Base-by-base conservation (phyloP, 2,113 vertebrate species). In the Australoheros scitulus region DNA sequence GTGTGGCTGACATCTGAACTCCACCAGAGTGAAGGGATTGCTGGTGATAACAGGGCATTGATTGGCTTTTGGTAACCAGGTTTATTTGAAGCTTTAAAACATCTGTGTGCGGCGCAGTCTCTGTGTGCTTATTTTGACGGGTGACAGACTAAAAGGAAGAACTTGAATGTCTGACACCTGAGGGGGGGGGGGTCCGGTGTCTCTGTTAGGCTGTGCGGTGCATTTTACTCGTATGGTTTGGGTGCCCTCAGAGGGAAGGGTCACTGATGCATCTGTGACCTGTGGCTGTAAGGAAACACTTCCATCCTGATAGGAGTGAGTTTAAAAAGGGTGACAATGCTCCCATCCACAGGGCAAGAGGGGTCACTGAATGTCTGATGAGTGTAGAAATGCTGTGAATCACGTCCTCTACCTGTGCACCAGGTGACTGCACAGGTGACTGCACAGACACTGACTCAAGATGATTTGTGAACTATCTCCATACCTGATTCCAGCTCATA, bases 31-130 rank as follows among this genome's bases (percentile, higher is more conserved):
- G 32, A 58, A 34, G 57, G 82, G 68, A 68, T 77, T 85, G 76
- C 77, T 83, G 72, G 52, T 2, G 84, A 91, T 91, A 85, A 90
- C 77, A 41, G 1, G 11, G 14, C 85, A 85, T 79, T 36, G 89
- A 91, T 91, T 89, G 88, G 86, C 90, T 91, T 83, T 80, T 84
- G 74, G 78, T 74, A 63, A 57, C 50, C 87, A 70, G 68, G 77
- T 89, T 79, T 63, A 52, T 82, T 79, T 88, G 72, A 90, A 90
- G 84, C 60, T 58, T 43, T 59, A 52, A 61, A 76, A 77, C 55
- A 41, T 36, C 20, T 14, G 41, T 74, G 47, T 32, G 50, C 20
- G 11, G 7, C 74, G 50, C 61, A 32, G 8, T 72, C 13, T 65
- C 24, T 36, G 26, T n/a, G 61, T 55, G 34, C 43, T 11, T 82